These are phyloP conservation scores for Liodrosophila aerea DNA, from an alignment of 2,888 invertebrate species.

Conservation along the genomic window DNA sequence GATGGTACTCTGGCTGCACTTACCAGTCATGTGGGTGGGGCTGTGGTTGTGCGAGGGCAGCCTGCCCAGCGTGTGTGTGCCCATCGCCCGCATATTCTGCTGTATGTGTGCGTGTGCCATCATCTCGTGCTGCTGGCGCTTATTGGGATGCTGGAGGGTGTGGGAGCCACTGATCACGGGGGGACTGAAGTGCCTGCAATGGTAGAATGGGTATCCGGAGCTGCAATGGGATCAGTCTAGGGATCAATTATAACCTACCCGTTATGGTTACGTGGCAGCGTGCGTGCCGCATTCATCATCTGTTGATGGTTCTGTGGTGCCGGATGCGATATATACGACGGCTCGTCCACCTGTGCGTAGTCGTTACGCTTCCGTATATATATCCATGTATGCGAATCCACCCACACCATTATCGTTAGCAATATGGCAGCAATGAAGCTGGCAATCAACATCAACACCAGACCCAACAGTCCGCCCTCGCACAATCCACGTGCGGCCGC, in stretches of 20 bases:
- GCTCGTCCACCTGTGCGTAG: conserved; percentile 92
- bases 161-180: conserved; percentile 83
- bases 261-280: conserved; percentile 83
- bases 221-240: conserved; percentile 53
- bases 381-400: conserved; percentile 98
- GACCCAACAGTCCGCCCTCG: conserved; percentile 90
- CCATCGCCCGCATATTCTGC: conserved; percentile 83
- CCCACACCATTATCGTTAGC: conserved; percentile 95
- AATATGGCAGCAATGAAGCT: conserved; percentile 93
- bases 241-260: conserved; percentile 77
- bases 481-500: conserved; percentile 91
- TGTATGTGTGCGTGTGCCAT: conserved; percentile 83
- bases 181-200: conserved; percentile 82
- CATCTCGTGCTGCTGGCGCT: conserved; percentile 82
- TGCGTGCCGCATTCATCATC: conserved; percentile 83
- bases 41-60: conserved; percentile 86
- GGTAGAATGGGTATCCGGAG: conserved; percentile 4
- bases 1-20: conserved; percentile 41
- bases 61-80: conserved; percentile 87
- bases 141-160: conserved; percentile 82
- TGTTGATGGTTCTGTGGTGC: conserved; percentile 83
- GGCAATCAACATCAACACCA: conserved; percentile 93
- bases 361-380: conserved; percentile 94
- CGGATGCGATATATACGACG: conserved; percentile 84
- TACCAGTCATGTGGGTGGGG: conserved; percentile 84